Evolutionary conservation across 2,888 invertebrate genomes (phyloP), one percentile per base, ranked within the genome.

Genomic region (Heliconius erato): DNA sequence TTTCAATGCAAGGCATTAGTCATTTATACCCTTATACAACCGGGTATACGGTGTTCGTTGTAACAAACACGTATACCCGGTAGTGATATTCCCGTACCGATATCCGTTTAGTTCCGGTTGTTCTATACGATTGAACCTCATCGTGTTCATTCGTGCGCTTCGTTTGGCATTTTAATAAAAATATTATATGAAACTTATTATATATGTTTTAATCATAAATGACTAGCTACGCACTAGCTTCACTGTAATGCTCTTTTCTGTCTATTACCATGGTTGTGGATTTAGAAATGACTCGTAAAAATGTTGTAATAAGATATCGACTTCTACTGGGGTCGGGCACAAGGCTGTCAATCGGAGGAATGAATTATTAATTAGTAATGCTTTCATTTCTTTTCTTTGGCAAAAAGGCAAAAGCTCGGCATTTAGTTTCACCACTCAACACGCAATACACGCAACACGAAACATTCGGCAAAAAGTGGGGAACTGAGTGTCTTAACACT

Each of bases 91-190:
- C 65, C 26, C 28, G 16, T 28, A 28, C 5, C 26, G 67, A 28
- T 28, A 67, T 67, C 67, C 28, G 67, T 16, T 28, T 12, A 28
- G 67, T 67, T 67, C 67, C 67, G 67, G 16, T 67, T 67, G 28
- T 67, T 67, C 67, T 28, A 67, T 14, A 28, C 67, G 16, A 67
- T 16, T 67, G 67, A 67, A 67, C 16, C 67, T 32, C 32, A 32
- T 32, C 32, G 32, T 32, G 32, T 32, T 32, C 32, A 32, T 32
- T 32, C 32, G 32, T 67, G 28, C 28, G 67, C 67, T 67, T 67
- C 67, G n/a, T 65, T 65, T 28, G 67, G 67, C 67, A 67, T 67
- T 67, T 28, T 9, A 67, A 67, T 67, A 67, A 28, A 26, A 67
- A 67, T 67, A 67, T 28, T 28, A 28, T 67, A 28, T 28, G 28